Conservation (phyloP, 2,113 vertebrate species). For the Prolemur simus region DNA sequence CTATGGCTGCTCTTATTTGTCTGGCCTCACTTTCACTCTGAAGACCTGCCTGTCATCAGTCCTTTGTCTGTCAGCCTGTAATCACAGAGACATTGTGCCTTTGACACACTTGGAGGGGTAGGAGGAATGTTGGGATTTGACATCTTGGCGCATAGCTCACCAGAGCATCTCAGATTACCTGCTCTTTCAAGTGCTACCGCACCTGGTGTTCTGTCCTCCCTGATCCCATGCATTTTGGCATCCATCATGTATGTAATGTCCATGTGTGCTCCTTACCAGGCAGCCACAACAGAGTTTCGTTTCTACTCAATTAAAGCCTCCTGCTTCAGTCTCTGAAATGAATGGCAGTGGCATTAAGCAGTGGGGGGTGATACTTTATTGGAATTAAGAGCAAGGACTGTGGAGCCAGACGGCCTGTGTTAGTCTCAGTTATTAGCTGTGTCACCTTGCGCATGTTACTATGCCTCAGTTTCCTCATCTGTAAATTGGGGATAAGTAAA, state of each 20-base stretch:
- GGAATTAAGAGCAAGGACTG: background rate
- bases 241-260: background rate
- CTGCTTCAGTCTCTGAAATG: background rate
- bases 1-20: background rate
- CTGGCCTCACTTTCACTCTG: background rate
- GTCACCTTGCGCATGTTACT: background rate
- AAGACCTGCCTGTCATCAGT: background rate
- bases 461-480: background rate
- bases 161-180: background rate
- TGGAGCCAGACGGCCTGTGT: background rate
- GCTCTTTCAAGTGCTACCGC: background rate
- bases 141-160: background rate
- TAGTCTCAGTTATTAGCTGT: background rate
- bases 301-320: slow-evolving; percentile 9
- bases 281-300: background rate
- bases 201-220: background rate
- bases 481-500: background rate
- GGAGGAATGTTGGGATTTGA: background rate
- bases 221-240: background rate
- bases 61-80: background rate
- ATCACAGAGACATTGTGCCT: background rate
- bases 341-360: background rate
- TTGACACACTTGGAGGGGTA: background rate
- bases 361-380: background rate
- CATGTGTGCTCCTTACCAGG: background rate